phyloP scores from a whole-genome alignment of 1,140 invertebrate genomes.

The Drosophila dunni region DNA sequence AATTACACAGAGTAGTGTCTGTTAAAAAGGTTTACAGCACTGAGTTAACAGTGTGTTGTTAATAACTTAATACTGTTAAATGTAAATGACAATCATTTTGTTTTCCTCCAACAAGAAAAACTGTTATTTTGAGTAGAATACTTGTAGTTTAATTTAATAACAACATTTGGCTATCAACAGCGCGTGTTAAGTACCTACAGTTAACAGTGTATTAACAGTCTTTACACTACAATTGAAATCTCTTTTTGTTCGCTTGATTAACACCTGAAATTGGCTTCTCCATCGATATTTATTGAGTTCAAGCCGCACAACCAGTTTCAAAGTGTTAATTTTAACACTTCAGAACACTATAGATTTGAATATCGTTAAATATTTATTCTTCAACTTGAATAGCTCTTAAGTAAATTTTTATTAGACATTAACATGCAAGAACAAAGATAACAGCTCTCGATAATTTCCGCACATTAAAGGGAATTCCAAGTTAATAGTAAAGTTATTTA shows the following conservation, averaged over 20 bases:
- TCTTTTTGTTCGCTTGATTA: slow-evolving; percentile 17
- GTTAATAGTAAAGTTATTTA: neutral
- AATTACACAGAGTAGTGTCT: neutral
- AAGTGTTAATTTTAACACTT: slow-evolving; percentile 37
- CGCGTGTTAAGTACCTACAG: neutral
- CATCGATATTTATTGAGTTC: slow-evolving; percentile 7
- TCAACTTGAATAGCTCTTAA: slow-evolving; percentile 30
- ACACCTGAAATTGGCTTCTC: slow-evolving; percentile 21
- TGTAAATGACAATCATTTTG: too few species aligned
- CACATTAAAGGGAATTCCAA: slow-evolving; percentile 6
- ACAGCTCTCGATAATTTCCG: neutral
- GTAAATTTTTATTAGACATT: slow-evolving; percentile 30
- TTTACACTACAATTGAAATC: slow-evolving; percentile 3
- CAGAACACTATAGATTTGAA: slow-evolving; percentile 17
- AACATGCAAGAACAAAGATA: slow-evolving; percentile 26
- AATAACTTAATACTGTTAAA: too few species aligned
- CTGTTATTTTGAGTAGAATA: too few species aligned
- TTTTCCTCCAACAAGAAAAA: too few species aligned
- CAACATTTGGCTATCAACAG: neutral
- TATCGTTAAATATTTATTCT: slow-evolving; percentile 39
- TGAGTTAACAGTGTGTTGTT: too few species aligned
- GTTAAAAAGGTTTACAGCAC: too few species aligned
- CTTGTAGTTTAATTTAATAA: too few species aligned
- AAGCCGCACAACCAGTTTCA: slow-evolving; percentile 41
- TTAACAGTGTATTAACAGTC: neutral